Conservation (phyloP, 2,113 vertebrate genomes). For the Acrocephalus arundinaceus region DNA sequence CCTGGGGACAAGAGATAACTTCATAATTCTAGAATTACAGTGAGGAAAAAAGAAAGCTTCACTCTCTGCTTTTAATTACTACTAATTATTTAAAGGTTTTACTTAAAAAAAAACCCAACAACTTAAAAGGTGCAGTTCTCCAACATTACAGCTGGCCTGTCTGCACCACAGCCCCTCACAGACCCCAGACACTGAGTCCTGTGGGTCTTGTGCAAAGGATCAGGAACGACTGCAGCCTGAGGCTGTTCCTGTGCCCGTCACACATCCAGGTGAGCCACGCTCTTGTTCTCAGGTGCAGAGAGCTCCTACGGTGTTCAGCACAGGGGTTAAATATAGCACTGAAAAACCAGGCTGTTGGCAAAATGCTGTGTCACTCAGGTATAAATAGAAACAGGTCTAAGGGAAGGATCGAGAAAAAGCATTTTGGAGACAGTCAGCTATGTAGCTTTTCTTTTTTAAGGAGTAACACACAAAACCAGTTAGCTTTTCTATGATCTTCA, state of each 20-base stretch:
- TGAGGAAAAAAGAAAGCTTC: not conserved
- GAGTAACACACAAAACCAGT: not conserved
- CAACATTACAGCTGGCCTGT: not conserved
- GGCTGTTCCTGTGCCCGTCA: not conserved
- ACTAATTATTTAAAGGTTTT: not conserved
- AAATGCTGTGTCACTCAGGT: not conserved
- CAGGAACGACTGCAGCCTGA: not conserved
- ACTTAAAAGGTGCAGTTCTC: not conserved
- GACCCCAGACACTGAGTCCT: too few relatives aligned
- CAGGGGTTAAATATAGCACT: not conserved
- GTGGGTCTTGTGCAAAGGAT: not conserved
- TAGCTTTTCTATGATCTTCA: not conserved
- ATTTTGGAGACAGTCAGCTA: not conserved
- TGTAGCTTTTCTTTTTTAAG: not conserved
- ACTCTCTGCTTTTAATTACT: not conserved
- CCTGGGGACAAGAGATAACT: not conserved
- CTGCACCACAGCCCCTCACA: not conserved
- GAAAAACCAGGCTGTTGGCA: not conserved
- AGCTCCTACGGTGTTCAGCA: not conserved
- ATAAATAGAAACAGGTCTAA: not conserved
- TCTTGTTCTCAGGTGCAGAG: not conserved
- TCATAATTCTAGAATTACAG: not conserved
- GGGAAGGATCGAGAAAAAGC: not conserved
- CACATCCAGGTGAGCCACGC: not conserved
- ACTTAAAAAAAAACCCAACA: not conserved